Conservation (phyloP, 2,113 vertebrate species). For the Saccopteryx leptura region DNA sequence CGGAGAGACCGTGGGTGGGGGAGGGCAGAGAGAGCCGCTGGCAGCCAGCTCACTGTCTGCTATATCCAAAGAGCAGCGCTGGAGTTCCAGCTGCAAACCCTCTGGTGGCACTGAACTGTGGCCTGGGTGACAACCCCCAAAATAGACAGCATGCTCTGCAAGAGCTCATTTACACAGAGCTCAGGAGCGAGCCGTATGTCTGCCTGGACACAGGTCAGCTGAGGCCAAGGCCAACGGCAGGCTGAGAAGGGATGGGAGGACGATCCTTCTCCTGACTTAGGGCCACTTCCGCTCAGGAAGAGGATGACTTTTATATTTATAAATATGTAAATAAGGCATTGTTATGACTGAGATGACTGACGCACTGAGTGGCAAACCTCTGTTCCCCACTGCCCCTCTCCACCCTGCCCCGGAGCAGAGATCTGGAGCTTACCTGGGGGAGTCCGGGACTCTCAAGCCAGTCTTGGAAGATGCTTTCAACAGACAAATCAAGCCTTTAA, state of each 20-base stretch:
- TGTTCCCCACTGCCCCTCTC: background rate
- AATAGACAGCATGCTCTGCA: background rate
- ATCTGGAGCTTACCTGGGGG: slow-evolving; percentile 91
- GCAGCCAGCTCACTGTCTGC: background rate
- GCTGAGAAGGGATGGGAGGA: background rate
- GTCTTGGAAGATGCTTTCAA: slow-evolving; percentile 92
- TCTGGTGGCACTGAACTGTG: background rate
- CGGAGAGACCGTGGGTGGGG: rapidly evolving
- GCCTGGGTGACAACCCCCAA: background rate
- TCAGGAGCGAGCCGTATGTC: background rate
- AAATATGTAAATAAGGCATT: background rate
- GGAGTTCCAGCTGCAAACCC: background rate
- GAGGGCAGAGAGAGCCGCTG: background rate
- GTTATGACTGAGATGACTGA: background rate
- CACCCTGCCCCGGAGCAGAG: background rate
- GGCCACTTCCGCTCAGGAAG: background rate
- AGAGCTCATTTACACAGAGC: background rate
- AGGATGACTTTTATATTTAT: background rate
- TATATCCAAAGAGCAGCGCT: background rate
- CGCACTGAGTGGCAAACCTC: background rate
- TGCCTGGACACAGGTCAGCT: background rate
- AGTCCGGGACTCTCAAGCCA: slow-evolving; percentile 97
- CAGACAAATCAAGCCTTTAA: slow-evolving; percentile 93
- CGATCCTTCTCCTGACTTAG: background rate
- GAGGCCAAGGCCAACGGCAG: background rate